Conservation (phyloP, 2,797 vertebrate genomes). For the Pipistrellus pipistrellus region DNA sequence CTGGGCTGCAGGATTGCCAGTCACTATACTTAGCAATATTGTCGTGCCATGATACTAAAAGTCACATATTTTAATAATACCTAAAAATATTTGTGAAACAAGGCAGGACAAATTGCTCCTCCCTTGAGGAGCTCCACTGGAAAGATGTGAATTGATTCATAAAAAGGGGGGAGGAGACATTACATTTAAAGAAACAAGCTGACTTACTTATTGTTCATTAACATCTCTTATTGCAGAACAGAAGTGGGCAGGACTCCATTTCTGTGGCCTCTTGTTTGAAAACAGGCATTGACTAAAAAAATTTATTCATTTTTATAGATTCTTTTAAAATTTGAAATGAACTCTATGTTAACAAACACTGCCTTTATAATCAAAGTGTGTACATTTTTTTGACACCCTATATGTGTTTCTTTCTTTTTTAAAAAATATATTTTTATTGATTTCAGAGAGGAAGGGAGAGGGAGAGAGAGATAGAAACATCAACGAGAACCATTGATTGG, state of each 20-base stretch:
- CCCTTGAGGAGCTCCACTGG: not conserved
- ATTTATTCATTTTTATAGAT: too few relatives aligned
- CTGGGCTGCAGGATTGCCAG: not conserved
- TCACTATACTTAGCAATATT: not conserved
- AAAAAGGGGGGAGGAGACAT: not conserved
- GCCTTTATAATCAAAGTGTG: too few relatives aligned
- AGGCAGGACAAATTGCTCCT: not conserved
- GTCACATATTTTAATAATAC: slow-evolving; percentile 5
- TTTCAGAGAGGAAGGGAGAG: not conserved
- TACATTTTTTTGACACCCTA: too few relatives aligned
- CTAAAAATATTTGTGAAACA: not conserved
- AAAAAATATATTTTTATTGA: not conserved
- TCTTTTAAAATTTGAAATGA: too few relatives aligned
- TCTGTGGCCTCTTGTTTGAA: not conserved
- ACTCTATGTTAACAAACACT: too few relatives aligned
- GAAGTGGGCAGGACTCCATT: not conserved
- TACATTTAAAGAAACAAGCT: not conserved
- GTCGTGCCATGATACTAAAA: not conserved
- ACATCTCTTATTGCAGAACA: not conserved
- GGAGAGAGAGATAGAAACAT: too few relatives aligned
- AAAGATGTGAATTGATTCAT: not conserved
- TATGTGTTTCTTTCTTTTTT: not conserved
- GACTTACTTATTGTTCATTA: not conserved
- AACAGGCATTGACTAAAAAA: too few relatives aligned
- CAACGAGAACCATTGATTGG: not conserved